Evolutionary conservation across 1,140 invertebrate genomes (phyloP).

Genomic region (Ooceraea biroi): DNA sequence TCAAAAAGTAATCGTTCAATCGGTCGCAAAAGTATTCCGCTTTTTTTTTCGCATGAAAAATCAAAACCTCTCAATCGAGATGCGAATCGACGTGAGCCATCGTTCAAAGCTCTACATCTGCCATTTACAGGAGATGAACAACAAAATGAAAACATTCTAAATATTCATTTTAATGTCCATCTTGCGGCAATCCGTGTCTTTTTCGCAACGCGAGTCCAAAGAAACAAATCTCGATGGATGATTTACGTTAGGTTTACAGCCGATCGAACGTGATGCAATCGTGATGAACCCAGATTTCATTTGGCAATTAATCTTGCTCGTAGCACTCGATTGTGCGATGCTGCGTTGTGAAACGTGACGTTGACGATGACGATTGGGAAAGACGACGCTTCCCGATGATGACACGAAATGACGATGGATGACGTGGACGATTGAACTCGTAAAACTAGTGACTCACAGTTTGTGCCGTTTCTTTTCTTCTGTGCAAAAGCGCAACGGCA

Average conservation of each 20-base stretch:
- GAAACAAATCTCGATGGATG: slow-evolving; percentile 15
- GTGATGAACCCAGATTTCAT: slow-evolving; percentile 12
- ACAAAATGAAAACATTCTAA: no score
- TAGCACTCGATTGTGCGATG: not conserved
- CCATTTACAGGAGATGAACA: no score
- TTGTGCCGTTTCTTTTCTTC: not conserved
- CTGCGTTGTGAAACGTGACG: not conserved
- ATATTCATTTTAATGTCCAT: no score
- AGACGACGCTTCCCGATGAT: not conserved
- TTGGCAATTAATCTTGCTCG: slow-evolving; percentile 1
- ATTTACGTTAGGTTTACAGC: not conserved
- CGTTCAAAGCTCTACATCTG: not conserved
- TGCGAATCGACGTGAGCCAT: not conserved
- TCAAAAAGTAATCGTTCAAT: not conserved
- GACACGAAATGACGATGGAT: not conserved
- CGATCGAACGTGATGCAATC: not conserved
- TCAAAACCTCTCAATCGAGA: not conserved
- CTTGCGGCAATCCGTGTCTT: not conserved
- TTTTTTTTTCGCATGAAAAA: not conserved
- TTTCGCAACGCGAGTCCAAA: not conserved
- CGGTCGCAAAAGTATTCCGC: not conserved
- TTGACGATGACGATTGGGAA: slow-evolving; percentile 1
- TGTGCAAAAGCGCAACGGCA: not conserved
- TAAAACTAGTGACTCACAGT: not conserved
- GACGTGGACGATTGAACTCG: slow-evolving; percentile 14